A percentile compares a stretch with the other conserved stretches of the same genome.
These are phyloP conservation scores for Periophthalmodon schlosseri DNA, from an alignment of 2,113 vertebrate genomes.

Conservation along the genomic window DNA sequence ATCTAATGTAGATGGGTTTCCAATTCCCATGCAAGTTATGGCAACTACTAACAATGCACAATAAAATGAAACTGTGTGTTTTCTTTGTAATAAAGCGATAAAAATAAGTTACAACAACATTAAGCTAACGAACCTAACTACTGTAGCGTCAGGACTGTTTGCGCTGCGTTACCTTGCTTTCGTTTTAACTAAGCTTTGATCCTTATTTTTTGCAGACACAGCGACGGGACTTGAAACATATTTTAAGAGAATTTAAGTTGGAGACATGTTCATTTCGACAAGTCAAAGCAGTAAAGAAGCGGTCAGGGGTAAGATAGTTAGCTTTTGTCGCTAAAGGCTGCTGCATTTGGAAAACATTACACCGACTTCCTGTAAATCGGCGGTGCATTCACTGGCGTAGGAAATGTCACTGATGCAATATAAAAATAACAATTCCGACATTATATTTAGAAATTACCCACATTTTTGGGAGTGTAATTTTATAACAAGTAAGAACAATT, in stretches of 20 bases:
- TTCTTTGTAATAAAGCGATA: neutral
- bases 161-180: slow-evolving; percentile 53
- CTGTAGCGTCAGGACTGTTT: neutral
- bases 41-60: neutral
- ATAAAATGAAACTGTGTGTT: neutral
- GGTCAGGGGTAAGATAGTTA: slow-evolving; percentile 24
- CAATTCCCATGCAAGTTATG: neutral
- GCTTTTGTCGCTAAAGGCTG: slow-evolving; percentile 31
- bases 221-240: slow-evolving; percentile 16
- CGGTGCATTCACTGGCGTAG: slow-evolving; percentile 34
- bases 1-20: neutral
- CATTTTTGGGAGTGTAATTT: too few relatives aligned
- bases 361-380: slow-evolving; percentile 48
- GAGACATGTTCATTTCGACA: neutral
- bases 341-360: slow-evolving; percentile 8
- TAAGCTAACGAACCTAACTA: slow-evolving; percentile 10
- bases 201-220: slow-evolving; percentile 18
- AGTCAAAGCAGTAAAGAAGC: neutral
- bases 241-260: slow-evolving; percentile 3
- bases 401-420: neutral
- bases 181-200: slow-evolving; percentile 42
- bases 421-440: neutral
- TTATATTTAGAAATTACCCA: too few relatives aligned
- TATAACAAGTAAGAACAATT: too few relatives aligned
- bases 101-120: neutral